Conservation (phyloP, 1,140 invertebrate species). For the Drosophila insularis region DNA sequence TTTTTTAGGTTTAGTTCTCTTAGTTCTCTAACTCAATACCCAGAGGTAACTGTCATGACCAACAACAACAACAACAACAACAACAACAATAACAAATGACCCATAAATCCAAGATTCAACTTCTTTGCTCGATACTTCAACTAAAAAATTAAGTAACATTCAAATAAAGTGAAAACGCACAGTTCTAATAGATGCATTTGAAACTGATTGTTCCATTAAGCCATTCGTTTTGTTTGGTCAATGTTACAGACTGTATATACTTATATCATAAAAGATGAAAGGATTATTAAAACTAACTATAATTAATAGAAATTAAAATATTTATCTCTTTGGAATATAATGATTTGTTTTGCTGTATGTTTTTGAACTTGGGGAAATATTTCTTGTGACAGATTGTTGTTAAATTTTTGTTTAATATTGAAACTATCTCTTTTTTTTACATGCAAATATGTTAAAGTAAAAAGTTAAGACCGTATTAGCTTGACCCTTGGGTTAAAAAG, state of each 20-base stretch:
- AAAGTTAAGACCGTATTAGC: neutral
- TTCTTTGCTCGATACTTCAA: neutral
- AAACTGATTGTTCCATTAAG: no score
- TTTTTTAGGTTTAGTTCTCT: neutral
- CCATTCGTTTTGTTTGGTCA: no score
- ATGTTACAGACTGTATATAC: no score
- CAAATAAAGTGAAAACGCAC: neutral
- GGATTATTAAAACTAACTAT: no score
- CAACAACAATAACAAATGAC: neutral
- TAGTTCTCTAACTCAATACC: no score
- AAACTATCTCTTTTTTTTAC: neutral
- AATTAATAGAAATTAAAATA: neutral
- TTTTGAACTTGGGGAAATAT: no score
- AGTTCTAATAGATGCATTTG: no score
- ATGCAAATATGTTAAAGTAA: neutral
- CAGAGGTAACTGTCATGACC: neutral
- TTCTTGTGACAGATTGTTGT: no score
- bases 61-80: neutral
- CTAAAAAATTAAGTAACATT: neutral
- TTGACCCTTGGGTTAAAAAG: neutral
- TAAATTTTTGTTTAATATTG: no score
- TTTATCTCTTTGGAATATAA: no score
- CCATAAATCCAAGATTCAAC: neutral
- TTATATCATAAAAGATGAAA: no score
- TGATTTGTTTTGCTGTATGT: no score